Evolutionary conservation across 2,888 invertebrate genomes (phyloP), one percentile per base, ranked within the genome.

Genomic region (Aproaerema taeniolella): DNA sequence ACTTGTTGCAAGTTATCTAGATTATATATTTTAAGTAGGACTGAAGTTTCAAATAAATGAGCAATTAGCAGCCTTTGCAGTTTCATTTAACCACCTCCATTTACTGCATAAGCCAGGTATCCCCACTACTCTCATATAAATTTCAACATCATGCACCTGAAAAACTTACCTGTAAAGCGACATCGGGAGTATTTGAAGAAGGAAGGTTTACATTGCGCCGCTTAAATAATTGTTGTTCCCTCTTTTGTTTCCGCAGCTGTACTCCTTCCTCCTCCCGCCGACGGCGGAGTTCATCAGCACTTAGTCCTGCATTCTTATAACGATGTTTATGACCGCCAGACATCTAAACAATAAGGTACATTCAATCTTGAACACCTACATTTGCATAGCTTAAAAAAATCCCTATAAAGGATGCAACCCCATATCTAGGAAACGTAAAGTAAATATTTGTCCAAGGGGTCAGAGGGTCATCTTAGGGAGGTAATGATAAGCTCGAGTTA

Each of bases 241-340:
- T 87, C 78, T 98, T 98, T 62, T 96, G 96, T 88, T 98, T 98
- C 38, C 98, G 88, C 34, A 99, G 88, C 67, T 98, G 98, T 16
- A 99, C 95, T 15, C 98, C 98, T 76, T 98, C 98, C 64, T 99
- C 98, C 74, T 98, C 98, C 29, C 98, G 89, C 28, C 98, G 88
- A 38, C 98, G 90, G 34, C 98, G 90, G 58, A 98, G 87, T 79
- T 98, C 98, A 52, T 97, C 94, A 2, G 96, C 94, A 79, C 97
- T 97, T 55, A 97, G 82, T 1, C 95, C 96, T 49, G 92, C 91
- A 88, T 97, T 97, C 91, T 98, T 98, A 74, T 98, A 98, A 59
- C 96, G 93, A 81, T 95, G 92, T 73, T 95, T 95, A 74, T 95
- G 95, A 61, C 91, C 93, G 50, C 91, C 91, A 63, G 94, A 95